Conservation (phyloP, 2,113 vertebrate genomes). For the Emydocephalus ijimae region DNA sequence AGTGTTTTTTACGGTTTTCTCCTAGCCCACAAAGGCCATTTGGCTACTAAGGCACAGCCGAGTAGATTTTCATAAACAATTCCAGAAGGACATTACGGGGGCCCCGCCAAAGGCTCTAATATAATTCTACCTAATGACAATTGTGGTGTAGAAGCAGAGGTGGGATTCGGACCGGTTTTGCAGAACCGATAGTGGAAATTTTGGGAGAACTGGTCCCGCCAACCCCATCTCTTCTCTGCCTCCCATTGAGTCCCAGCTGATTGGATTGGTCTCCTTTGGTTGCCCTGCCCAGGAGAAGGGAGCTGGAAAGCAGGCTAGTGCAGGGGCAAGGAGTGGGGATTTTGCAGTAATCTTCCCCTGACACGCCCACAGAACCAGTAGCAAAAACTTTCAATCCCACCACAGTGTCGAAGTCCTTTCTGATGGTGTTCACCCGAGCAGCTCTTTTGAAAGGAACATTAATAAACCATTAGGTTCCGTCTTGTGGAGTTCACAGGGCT, state of each 20-base stretch:
- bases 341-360: too few relatives aligned
- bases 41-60: neutral
- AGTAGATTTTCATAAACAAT: neutral
- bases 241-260: too few relatives aligned
- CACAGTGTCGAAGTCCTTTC: neutral
- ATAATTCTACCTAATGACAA: neutral
- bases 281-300: too few relatives aligned
- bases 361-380: too few relatives aligned
- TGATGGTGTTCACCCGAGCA: neutral
- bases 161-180: too few relatives aligned
- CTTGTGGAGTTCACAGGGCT: neutral
- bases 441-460: constrained; percentile 12
- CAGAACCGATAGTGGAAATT: too few relatives aligned
- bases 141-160: neutral
- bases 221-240: too few relatives aligned
- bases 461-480: neutral
- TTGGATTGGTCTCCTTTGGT: too few relatives aligned
- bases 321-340: too few relatives aligned
- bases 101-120: neutral
- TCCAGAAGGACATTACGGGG: neutral
- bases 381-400: too few relatives aligned
- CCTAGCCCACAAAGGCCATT: neutral
- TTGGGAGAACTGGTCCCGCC: too few relatives aligned
- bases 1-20: neutral
- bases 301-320: too few relatives aligned